Evolutionary conservation across 1,140 invertebrate species (phyloP).

Genomic region (Camponotus pennsylvanicus): DNA sequence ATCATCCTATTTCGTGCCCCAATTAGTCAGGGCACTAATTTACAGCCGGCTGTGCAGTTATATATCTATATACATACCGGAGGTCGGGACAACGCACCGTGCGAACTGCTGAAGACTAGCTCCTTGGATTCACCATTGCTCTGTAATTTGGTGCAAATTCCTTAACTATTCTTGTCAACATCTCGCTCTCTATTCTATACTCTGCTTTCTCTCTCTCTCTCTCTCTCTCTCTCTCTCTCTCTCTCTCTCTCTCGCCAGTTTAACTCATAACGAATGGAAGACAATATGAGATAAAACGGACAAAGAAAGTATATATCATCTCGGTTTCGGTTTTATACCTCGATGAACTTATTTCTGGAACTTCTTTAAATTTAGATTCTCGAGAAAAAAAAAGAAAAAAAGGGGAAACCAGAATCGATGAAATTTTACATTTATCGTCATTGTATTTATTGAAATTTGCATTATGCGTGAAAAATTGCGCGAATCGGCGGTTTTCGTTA

Average conservation of each 20-base stretch:
- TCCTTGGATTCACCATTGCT: slow-evolving; percentile 37
- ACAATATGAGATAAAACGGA: not conserved
- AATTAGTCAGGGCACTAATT: slow-evolving; percentile 60
- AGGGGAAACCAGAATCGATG: not conserved
- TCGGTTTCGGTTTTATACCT: not conserved
- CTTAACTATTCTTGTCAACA: slow-evolving; percentile 60
- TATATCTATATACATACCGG: slow-evolving; percentile 54
- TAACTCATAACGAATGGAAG: not conserved
- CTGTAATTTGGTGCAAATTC: slow-evolving; percentile 53
- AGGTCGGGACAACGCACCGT: slow-evolving; percentile 47
- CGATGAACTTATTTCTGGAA: not conserved
- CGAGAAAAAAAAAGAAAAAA: not conserved
- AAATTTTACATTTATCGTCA: not conserved
- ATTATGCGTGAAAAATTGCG: not conserved
- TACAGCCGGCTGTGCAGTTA: slow-evolving; percentile 54
- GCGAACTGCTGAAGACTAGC: slow-evolving; percentile 59
- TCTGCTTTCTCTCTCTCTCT: not conserved
- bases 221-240: not conserved
- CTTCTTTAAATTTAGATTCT: not conserved
- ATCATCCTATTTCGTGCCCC: slow-evolving; percentile 62
- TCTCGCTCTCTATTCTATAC: not conserved
- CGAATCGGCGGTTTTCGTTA: slow-evolving; percentile 26
- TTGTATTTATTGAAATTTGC: not conserved
- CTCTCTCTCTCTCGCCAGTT: not conserved
- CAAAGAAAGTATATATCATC: no score